Evolutionary conservation across 2,888 invertebrate species (phyloP), one percentile per base, ranked within the genome.

Genomic region (Macrosiphum euphorbiae): DNA sequence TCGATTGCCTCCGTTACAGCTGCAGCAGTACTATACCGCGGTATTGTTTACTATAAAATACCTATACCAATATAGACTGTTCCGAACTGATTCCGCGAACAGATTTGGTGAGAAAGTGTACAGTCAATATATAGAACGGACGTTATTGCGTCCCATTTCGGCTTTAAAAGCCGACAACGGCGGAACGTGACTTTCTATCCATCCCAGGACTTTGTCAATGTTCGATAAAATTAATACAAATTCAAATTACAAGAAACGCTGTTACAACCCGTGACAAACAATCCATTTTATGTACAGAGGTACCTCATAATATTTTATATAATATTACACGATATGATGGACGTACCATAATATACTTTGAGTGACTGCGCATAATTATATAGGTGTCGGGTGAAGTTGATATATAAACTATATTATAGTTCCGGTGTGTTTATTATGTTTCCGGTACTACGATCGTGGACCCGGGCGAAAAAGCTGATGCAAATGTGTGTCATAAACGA

Each of bases 141-240:
- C 24, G 44, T 44, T 26, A 13, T 13, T 41, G 58, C 41, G 16
- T 35, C 88, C 26, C 16, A 28, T 35, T 35, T 20, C 61, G 28
- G 35, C 28, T 88, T 84, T 47, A 52, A 89, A 47, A 89, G 58
- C 67, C 44, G 52, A 61, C 89, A 47, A 47, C 58, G 58, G 35
- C 26, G 84, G 35, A 85, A 93, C 93, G 93, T 93, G 93, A 89
- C 93, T 78, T 89, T 93, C 47, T 35, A 90, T 89, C 16, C 78
- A 28, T 26, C 58, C 89, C 10, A 58, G 24, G 89, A 89, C 89
- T 89, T 93, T 58, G 24, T 28, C 28, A 55, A 44, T 16, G 58
- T 24, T 92, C 41, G 41, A 93, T 47, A 47, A 93, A 93, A 93
- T 90, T 85, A 58, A 58, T 16, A 85, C 85, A 78, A 78, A 93